Conservation (phyloP, 2,113 vertebrate species). For the cat (Felis catus) region DNA sequence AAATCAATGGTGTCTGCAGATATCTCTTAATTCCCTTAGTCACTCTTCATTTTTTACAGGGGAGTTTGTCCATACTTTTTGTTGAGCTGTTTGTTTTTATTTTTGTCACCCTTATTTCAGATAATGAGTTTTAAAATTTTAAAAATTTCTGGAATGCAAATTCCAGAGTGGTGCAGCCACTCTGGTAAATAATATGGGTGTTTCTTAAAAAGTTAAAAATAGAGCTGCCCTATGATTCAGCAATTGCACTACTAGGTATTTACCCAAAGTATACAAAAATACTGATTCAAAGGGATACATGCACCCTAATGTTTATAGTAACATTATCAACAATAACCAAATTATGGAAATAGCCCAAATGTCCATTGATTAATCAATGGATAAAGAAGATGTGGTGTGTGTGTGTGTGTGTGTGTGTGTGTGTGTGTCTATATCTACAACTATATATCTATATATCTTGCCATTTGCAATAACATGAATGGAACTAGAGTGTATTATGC, state of each 20-base stretch:
- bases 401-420: too few species aligned
- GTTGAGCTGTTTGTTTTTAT: not conserved
- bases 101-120: constrained; percentile 6
- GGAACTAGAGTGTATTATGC: not conserved
- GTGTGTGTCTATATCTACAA: too few species aligned
- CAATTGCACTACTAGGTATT: not conserved
- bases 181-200: not conserved
- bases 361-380: not conserved
- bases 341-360: not conserved
- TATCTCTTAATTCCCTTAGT: not conserved
- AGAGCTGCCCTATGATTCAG: not conserved
- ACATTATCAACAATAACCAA: not conserved
- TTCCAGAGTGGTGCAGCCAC: not conserved
- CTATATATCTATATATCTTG: not conserved
- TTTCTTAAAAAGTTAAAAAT: not conserved
- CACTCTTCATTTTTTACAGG: not conserved
- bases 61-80: not conserved
- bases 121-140: not conserved
- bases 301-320: not conserved
- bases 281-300: not conserved
- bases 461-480: not conserved
- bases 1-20: too few species aligned
- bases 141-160: not conserved
- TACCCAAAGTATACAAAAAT: not conserved
- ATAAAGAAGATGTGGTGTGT: not conserved